These are phyloP conservation scores for Lagorchestes hirsutus DNA, from an alignment of 2,797 vertebrate species.

Conservation along the genomic window DNA sequence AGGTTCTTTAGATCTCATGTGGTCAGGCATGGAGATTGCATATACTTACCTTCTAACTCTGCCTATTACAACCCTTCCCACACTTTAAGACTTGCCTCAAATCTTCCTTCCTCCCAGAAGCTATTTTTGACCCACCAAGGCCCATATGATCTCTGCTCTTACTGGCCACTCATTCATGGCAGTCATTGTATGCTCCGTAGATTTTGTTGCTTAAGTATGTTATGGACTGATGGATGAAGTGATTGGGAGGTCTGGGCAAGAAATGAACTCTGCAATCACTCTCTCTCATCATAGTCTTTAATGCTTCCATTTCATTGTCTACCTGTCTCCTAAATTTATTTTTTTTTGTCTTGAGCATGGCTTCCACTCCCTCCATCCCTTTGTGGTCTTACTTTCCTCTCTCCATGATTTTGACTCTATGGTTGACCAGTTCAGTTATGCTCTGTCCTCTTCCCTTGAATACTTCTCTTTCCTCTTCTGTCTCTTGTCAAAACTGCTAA, in stretches of 20 bases:
- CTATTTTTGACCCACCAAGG: background rate
- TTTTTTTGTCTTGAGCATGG: background rate
- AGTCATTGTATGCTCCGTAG: background rate
- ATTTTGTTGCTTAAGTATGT: background rate
- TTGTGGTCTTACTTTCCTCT: background rate
- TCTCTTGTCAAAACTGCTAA: background rate
- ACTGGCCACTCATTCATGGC: background rate
- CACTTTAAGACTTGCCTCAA: background rate
- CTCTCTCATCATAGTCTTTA: background rate
- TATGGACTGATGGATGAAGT: background rate
- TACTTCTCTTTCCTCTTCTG: background rate
- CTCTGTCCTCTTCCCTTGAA: background rate
- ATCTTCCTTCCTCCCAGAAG: background rate
- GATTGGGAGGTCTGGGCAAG: background rate
- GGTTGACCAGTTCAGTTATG: background rate
- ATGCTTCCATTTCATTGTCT: background rate
- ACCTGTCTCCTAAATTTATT: background rate
- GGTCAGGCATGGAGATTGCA: background rate
- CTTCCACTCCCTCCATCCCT: background rate
- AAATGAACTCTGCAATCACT: background rate
- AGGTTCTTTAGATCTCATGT: background rate
- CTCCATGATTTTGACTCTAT: background rate
- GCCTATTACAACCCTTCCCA: background rate
- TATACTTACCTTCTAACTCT: background rate
- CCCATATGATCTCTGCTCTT: background rate